Conservation (phyloP, 2,888 invertebrate genomes). For the Cristatella mucedo region DNA sequence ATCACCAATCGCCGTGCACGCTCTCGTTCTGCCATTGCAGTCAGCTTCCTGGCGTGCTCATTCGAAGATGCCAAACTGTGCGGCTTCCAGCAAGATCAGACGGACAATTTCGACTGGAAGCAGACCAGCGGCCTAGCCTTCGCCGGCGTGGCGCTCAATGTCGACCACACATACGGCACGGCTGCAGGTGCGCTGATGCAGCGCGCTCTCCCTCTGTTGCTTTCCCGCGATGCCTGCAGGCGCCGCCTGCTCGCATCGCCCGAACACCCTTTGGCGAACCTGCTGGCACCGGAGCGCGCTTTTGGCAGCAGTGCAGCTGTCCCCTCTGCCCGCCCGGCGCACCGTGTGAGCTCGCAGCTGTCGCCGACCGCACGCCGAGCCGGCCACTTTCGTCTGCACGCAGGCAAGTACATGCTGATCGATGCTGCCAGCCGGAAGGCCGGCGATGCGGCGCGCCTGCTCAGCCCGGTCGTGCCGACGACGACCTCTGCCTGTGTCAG, state of each 20-base stretch:
- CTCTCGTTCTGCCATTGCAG: too few relatives aligned
- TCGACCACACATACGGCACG: constrained; percentile 25
- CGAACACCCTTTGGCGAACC: too few relatives aligned
- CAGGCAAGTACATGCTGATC: constrained; percentile 26
- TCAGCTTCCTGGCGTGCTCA: too few relatives aligned
- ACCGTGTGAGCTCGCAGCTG: too few relatives aligned
- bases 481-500: constrained; percentile 9
- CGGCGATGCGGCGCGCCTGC: constrained; percentile 2
- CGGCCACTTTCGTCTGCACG: too few relatives aligned
- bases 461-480: constrained; percentile 6
- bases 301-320: too few relatives aligned
- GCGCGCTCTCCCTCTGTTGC: constrained; percentile 2
- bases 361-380: too few relatives aligned
- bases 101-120: constrained; percentile 24
- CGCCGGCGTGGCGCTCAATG: constrained; percentile 19
- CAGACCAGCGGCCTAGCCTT: constrained; percentile 18
- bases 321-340: too few relatives aligned
- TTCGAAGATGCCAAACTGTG: constrained; percentile 22
- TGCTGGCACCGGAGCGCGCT: too few relatives aligned
- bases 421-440: constrained; percentile 14
- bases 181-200: constrained; percentile 16
- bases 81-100: constrained; percentile 20
- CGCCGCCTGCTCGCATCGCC: too few relatives aligned
- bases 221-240: background rate
- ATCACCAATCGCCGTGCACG: too few relatives aligned